These are phyloP conservation scores for Serripes groenlandicus DNA, from an alignment of 2,888 invertebrate genomes.

Conservation along the genomic window DNA sequence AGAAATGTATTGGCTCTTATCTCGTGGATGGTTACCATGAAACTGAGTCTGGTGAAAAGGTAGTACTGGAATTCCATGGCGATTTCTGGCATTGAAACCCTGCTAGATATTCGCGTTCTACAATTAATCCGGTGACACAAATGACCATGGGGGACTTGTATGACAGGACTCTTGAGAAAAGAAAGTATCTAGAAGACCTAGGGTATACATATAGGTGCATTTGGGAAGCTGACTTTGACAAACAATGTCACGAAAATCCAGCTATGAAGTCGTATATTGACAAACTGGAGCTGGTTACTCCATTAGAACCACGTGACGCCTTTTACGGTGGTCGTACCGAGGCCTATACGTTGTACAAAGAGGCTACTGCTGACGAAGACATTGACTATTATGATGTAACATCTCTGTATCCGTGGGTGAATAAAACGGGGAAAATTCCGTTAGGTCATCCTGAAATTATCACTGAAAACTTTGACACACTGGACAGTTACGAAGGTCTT, in stretches of 20 bases:
- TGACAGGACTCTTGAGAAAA: slow-evolving; percentile 43
- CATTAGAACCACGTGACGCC: slow-evolving; percentile 73
- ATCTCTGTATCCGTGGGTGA: slow-evolving; percentile 75
- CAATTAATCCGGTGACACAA: slow-evolving; percentile 44
- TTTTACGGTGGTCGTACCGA: slow-evolving; percentile 77
- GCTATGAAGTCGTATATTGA: slow-evolving; percentile 53
- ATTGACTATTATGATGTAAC: slow-evolving; percentile 73
- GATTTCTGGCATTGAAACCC: slow-evolving; percentile 59
- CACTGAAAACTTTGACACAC: slow-evolving; percentile 62
- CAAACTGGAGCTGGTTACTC: slow-evolving; percentile 40
- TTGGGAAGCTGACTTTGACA: slow-evolving; percentile 73
- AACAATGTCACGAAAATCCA: slow-evolving; percentile 39
- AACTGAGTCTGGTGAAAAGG: slow-evolving; percentile 35
- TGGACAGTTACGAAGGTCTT: slow-evolving; percentile 72
- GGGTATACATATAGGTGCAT: slow-evolving; percentile 61
- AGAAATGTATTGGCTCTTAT: slow-evolving; percentile 52
- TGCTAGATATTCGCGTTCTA: slow-evolving; percentile 34
- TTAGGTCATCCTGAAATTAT: slow-evolving; percentile 71
- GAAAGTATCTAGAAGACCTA: slow-evolving; percentile 28
- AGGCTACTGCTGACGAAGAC: slow-evolving; percentile 52
- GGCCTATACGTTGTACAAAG: slow-evolving; percentile 69
- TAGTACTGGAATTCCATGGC: slow-evolving; percentile 58
- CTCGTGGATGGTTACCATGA: slow-evolving; percentile 54
- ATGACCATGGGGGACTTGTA: slow-evolving; percentile 52
- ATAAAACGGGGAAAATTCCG: slow-evolving; percentile 70